Conservation (phyloP, 2,797 vertebrate species). For the Lacerta viridis region DNA sequence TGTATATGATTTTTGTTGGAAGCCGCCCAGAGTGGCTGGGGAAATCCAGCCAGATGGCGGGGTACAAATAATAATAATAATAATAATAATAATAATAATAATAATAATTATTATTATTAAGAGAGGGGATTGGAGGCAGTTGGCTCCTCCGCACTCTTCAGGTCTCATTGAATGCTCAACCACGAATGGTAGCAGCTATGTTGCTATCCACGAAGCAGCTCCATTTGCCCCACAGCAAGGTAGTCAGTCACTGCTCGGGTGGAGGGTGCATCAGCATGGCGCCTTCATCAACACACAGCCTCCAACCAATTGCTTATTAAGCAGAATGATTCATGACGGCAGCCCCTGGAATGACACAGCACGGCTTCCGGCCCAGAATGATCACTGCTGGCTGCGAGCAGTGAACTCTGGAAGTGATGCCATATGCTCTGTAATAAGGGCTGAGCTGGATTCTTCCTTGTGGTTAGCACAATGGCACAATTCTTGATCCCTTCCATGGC, state of each 20-base stretch:
- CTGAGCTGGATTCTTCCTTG: too few species aligned
- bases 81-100: too few species aligned
- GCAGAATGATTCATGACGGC: slow-evolving; percentile 58
- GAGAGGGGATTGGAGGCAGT: too few species aligned
- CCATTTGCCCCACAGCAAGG: slow-evolving; percentile 57
- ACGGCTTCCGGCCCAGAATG: slow-evolving; percentile 41
- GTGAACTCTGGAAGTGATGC: slow-evolving; percentile 26
- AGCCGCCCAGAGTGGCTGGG: too few species aligned
- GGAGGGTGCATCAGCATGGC: slow-evolving; percentile 38
- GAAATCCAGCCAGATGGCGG: too few species aligned
- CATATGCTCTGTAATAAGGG: slow-evolving; percentile 3
- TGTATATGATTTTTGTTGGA: too few species aligned
- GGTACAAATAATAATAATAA: too few species aligned
- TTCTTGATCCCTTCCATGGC: not conserved
- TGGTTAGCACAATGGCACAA: too few species aligned
- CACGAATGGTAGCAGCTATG: not conserved
- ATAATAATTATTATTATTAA: too few species aligned
- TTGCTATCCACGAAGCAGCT: slow-evolving; percentile 23
- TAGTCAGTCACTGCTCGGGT: slow-evolving; percentile 61
- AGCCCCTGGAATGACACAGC: slow-evolving; percentile 54
- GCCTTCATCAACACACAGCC: slow-evolving; percentile 44
- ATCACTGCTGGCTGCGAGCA: slow-evolving; percentile 55
- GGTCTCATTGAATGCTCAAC: not conserved
- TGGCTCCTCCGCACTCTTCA: not conserved
- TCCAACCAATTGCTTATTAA: slow-evolving; percentile 59